Evolutionary conservation across 1,140 invertebrate genomes (phyloP), one percentile per base, ranked within the genome.

Genomic region (Leptinotarsa defecta): DNA sequence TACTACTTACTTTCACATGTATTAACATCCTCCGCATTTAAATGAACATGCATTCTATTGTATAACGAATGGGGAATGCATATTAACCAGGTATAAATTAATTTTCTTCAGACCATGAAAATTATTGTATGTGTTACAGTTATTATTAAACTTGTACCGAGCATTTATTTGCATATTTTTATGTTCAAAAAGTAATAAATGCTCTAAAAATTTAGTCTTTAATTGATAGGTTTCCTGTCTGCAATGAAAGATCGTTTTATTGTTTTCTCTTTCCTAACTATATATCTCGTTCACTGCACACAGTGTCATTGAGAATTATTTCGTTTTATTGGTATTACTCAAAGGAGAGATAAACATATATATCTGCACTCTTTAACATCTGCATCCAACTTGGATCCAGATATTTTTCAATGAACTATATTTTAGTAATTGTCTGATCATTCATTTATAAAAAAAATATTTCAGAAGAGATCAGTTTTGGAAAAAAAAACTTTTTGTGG

Each of bases 101-200:
- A 68, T 68, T 68, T 68, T 19, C 22, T 68, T 27, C n/a, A 68
- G 34, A 68, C 22, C 67, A n/a, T 68, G 34, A 34, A 68, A 68
- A 68, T 27, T 43, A 68, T 43, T 27, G n/a, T 68, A 19, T 62
- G 61, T 68, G 34, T 43, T 43, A 43, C 34, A 43, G 34, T 43
- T 43, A 43, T 43, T 43, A 64, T 64, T 64, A 24, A 22, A 64
- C 63, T 15, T 24, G 63, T n/a, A 19, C 63, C 24, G 63, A 20
- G 13, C 19, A 15, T 64, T 22, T 64, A 64, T 64, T 64, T 64
- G 24, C 63, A 64, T 64, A 64, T 24, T 17, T 64, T 64, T 24
- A 64, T 64, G 24, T 22, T 64, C 24, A 22, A 64, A 22, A 43
- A 43, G 34, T 43, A 64, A 64, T n/a, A 64, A 64, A 22, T 64